These are phyloP conservation scores for Drosophila putrida DNA, from an alignment of 2,888 invertebrate species.

Conservation along the genomic window DNA sequence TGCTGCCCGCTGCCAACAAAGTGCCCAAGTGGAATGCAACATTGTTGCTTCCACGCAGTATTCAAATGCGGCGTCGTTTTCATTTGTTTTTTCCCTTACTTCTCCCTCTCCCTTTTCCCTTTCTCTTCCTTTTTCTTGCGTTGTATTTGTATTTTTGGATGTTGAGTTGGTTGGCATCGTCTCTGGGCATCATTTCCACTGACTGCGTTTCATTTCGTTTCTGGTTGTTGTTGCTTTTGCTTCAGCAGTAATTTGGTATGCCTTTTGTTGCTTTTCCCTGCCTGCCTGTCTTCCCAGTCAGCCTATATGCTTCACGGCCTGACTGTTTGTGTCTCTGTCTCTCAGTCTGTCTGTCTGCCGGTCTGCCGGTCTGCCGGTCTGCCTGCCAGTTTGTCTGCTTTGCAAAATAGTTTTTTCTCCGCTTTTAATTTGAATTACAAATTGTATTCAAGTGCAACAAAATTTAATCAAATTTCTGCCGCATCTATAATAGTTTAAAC, in stretches of 20 bases:
- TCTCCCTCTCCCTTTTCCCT: neutral
- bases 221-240: constrained; percentile 47
- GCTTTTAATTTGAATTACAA: constrained; percentile 80
- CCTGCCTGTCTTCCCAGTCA: constrained; percentile 3
- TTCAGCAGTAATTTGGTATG: constrained; percentile 76
- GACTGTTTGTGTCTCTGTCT: neutral
- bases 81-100: constrained; percentile 37
- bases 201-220: constrained; percentile 75
- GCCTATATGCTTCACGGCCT: constrained; percentile 9
- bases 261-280: constrained; percentile 61
- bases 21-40: constrained; percentile 80
- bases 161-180: constrained; percentile 49
- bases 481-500: constrained; percentile 10
- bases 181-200: constrained; percentile 76
- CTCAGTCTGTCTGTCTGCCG: neutral
- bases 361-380: neutral
- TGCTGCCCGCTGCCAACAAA: constrained; percentile 67
- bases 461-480: constrained; percentile 71
- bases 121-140: constrained; percentile 8
- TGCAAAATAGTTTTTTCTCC: constrained; percentile 53
- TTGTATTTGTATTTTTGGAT: constrained; percentile 36
- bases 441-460: constrained; percentile 65
- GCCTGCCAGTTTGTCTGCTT: constrained; percentile 3
- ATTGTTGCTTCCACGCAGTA: constrained; percentile 78
- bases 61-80: constrained; percentile 77